phyloP scores from a whole-genome alignment of 2,888 invertebrate genomes.

The Willowsia nigromaculata region DNA sequence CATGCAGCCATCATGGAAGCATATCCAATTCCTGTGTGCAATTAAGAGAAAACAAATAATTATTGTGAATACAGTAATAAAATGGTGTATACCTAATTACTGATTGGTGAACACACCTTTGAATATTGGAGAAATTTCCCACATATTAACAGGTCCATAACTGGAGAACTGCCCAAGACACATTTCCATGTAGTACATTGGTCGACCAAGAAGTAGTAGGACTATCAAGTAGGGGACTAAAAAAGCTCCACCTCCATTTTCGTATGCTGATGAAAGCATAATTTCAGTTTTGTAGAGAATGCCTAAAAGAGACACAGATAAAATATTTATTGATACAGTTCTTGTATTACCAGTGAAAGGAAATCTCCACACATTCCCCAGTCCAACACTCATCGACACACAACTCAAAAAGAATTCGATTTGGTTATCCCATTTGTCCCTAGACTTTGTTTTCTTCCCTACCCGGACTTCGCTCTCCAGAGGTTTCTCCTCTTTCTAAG shows the following conservation, averaged over 20 bases:
- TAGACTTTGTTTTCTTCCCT: not conserved
- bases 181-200: slow-evolving; percentile 81
- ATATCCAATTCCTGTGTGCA: slow-evolving; percentile 74
- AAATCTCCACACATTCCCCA: slow-evolving; percentile 79
- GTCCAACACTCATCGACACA: slow-evolving; percentile 80
- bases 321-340: too few relatives aligned
- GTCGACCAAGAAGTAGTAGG: slow-evolving; percentile 79
- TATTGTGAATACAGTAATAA: too few relatives aligned
- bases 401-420: slow-evolving; percentile 79
- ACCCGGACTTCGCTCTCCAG: too few relatives aligned
- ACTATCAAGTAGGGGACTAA: slow-evolving; percentile 79
- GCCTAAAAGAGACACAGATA: too few relatives aligned
- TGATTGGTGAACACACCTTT: too few relatives aligned
- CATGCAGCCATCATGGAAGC: slow-evolving; percentile 81
- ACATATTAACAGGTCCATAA: slow-evolving; percentile 81
- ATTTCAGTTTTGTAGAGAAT: not conserved
- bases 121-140: slow-evolving; percentile 80
- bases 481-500: too few relatives aligned
- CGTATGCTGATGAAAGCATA: slow-evolving; percentile 75
- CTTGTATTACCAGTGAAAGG: slow-evolving; percentile 76
- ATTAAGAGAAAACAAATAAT: too few relatives aligned
- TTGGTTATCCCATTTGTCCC: slow-evolving; percentile 78
- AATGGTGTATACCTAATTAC: too few relatives aligned
- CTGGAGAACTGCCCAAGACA: slow-evolving; percentile 82
- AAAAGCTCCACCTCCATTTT: slow-evolving; percentile 79